Percentiles rank a stretch among this genome's conserved stretches.
Evolutionary conservation across 2,797 vertebrate genomes (phyloP).

Genomic region (Tenualosa thibaudeaui): DNA sequence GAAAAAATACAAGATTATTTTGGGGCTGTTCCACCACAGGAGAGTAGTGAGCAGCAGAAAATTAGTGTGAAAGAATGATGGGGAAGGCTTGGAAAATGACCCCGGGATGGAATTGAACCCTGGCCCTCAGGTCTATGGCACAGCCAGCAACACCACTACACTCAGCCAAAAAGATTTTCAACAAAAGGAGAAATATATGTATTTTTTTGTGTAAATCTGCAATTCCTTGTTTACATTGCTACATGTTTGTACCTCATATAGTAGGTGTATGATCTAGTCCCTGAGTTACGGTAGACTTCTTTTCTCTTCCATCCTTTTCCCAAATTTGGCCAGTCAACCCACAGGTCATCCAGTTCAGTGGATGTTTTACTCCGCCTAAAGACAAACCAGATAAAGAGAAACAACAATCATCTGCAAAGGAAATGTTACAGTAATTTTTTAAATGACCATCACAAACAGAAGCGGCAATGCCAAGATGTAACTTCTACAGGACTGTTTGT

Average conservation of each 20-base stretch:
- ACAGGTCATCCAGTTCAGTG: conserved; percentile 60
- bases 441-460: not conserved
- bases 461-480: not conserved
- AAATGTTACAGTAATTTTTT: not conserved
- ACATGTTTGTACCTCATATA: conserved; percentile 67
- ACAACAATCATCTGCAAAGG: not conserved
- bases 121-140: no score
- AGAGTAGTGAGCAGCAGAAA: no score
- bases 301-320: conserved; percentile 74
- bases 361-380: conserved; percentile 25
- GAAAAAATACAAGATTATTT: not conserved
- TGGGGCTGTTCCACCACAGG: no score
- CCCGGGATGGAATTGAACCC: no score
- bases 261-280: conserved; percentile 71
- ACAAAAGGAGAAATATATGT: not conserved
- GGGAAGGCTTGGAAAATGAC: no score
- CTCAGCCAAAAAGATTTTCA: not conserved
- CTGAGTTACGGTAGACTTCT: conserved; percentile 65
- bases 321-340: conserved; percentile 71
- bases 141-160: no score
- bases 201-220: not conserved
- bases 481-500: not conserved
- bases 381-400: conserved; percentile 18
- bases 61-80: no score
- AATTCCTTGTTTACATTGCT: not conserved